These are phyloP conservation scores for Sceloporus tristichus DNA, from an alignment of 2,113 vertebrate species.

Conservation along the genomic window DNA sequence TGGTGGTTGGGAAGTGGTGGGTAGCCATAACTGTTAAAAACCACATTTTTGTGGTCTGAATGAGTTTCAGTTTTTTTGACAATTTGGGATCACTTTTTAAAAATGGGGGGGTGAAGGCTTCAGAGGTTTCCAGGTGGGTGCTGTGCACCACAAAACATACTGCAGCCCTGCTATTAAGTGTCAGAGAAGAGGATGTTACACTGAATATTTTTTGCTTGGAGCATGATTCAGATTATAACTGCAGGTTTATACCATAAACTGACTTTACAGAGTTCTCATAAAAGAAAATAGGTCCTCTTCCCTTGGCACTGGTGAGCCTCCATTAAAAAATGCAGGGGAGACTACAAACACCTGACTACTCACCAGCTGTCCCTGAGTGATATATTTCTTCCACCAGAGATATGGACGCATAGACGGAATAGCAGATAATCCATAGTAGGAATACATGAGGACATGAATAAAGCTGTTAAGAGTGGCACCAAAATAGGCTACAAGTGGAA, in stretches of 20 bases:
- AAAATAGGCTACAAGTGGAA: slow-evolving; percentile 88
- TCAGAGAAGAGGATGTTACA: background rate
- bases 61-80: too few relatives aligned
- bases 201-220: background rate
- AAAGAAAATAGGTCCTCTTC: background rate
- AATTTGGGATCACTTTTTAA: too few relatives aligned
- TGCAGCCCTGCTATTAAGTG: too few relatives aligned
- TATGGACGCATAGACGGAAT: slow-evolving; percentile 92
- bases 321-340: rapidly evolving
- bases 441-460: slow-evolving; percentile 97
- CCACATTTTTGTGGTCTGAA: too few relatives aligned
- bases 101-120: too few relatives aligned
- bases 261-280: background rate
- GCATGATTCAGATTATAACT: background rate
- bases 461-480: slow-evolving; percentile 96
- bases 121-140: too few relatives aligned
- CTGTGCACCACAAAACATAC: too few relatives aligned
- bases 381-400: slow-evolving; percentile 99
- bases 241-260: too few relatives aligned
- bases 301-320: background rate
- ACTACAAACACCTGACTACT: slow-evolving; percentile 58
- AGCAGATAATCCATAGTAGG: slow-evolving; percentile 94
- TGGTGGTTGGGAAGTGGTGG: too few relatives aligned
- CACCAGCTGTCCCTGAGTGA: slow-evolving; percentile 98
- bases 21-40: too few relatives aligned